A percentile compares a stretch with the other conserved stretches of the same genome.
Conservation (phyloP, 2,113 vertebrate genomes). For the Shinisaurus crocodilurus region DNA sequence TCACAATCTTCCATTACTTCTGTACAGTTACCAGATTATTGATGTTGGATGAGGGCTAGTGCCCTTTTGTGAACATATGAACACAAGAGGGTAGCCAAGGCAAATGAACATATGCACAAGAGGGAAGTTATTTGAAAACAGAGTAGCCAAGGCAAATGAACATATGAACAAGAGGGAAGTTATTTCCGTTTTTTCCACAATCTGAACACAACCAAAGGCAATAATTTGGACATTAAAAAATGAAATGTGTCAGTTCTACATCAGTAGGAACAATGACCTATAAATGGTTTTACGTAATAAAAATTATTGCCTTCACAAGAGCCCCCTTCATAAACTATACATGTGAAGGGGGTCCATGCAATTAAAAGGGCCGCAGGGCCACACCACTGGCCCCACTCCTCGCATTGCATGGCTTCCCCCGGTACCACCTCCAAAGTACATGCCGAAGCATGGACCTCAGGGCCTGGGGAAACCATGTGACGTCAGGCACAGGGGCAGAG, state of each 20-base stretch:
- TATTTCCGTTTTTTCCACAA: neutral
- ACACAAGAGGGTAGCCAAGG: no score
- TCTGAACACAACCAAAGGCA: neutral
- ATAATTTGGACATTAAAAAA: neutral
- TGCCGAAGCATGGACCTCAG: neutral
- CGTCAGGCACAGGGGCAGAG: neutral
- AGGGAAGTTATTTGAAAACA: no score
- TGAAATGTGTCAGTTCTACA: neutral
- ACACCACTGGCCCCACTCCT: neutral
- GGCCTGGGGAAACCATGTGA: neutral
- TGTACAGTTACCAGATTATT: neutral
- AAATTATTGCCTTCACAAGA: neutral
- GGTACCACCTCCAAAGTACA: neutral
- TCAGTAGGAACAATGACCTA: neutral
- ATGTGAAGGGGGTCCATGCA: neutral
- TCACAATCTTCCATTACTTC: neutral
- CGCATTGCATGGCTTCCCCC: neutral
- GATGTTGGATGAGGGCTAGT: neutral
- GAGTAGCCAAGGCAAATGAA: no score
- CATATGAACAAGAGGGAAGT: neutral
- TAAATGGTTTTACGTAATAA: neutral
- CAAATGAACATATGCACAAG: no score
- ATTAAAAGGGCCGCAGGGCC: neutral
- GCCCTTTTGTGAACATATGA: neutral
- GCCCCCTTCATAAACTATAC: neutral